Percentiles rank a stretch among this genome's conserved stretches.
Evolutionary conservation across 2,888 invertebrate genomes (phyloP).

Genomic region (Ferrisia virgata): DNA sequence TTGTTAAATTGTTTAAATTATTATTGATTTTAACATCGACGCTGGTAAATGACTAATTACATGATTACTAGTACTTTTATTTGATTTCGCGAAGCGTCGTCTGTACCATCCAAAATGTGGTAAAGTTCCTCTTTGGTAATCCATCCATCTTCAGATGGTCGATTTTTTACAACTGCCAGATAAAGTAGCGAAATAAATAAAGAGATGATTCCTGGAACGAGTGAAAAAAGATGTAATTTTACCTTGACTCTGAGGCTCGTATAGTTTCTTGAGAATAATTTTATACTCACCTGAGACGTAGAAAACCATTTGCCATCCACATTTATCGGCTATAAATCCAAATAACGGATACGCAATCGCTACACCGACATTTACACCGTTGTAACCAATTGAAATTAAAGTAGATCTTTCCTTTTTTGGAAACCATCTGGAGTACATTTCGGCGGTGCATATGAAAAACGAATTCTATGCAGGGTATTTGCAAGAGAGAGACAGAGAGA

Average conservation of each 20-base stretch:
- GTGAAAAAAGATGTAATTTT: neutral
- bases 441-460: neutral
- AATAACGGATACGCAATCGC: neutral
- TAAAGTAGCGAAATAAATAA: neutral
- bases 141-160: neutral
- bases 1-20: no score
- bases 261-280: neutral
- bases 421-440: neutral
- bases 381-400: neutral
- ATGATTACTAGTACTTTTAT: neutral
- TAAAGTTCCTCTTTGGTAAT: neutral
- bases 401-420: neutral
- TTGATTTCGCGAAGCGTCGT: neutral
- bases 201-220: neutral
- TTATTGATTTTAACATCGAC: no score
- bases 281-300: neutral
- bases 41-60: no score
- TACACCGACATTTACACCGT: neutral
- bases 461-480: no score
- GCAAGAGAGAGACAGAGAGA: no score
- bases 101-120: neutral
- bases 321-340: neutral
- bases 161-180: neutral
- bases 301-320: neutral
- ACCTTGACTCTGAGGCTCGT: neutral